A percentile compares a stretch with the other conserved stretches of the same genome.
phyloP scores from a whole-genome alignment of 2,797 vertebrate species.

The Myotis findleyi region DNA sequence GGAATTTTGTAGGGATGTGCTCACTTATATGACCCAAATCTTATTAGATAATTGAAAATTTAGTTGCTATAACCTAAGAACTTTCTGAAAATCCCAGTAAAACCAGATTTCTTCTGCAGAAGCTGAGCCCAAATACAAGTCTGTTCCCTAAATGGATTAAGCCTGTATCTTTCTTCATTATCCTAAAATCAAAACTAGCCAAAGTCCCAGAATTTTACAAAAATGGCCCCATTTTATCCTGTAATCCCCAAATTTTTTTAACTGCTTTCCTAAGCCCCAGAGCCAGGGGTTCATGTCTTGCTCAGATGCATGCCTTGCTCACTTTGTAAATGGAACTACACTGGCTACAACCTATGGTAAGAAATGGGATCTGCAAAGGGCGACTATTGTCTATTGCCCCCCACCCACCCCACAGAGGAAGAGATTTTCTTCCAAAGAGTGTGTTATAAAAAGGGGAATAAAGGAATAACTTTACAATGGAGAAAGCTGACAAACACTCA shows the following conservation, averaged over 20 bases:
- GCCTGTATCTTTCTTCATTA: slow-evolving; percentile 16
- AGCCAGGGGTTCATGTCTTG: neutral
- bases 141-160: neutral
- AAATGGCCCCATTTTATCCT: neutral
- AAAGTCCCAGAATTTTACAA: slow-evolving; percentile 22
- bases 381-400: neutral
- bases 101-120: slow-evolving; percentile 4
- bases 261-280: slow-evolving; percentile 11
- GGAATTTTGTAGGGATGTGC: neutral
- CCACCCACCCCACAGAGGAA: neutral
- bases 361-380: neutral
- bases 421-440: neutral
- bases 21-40: neutral
- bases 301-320: neutral
- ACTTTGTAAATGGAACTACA: slow-evolving; percentile 17
- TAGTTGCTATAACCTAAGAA: slow-evolving; percentile 23
- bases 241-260: neutral
- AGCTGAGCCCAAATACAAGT: neutral
- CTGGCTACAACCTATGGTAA: neutral
- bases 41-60: slow-evolving; percentile 10
- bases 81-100: slow-evolving; percentile 4
- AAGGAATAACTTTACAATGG: neutral
- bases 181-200: slow-evolving; percentile 5
- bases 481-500: neutral
- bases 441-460: neutral